Evolutionary conservation across 2,113 vertebrate genomes (phyloP).

Genomic region (Rhinolophus ferrumequinum): DNA sequence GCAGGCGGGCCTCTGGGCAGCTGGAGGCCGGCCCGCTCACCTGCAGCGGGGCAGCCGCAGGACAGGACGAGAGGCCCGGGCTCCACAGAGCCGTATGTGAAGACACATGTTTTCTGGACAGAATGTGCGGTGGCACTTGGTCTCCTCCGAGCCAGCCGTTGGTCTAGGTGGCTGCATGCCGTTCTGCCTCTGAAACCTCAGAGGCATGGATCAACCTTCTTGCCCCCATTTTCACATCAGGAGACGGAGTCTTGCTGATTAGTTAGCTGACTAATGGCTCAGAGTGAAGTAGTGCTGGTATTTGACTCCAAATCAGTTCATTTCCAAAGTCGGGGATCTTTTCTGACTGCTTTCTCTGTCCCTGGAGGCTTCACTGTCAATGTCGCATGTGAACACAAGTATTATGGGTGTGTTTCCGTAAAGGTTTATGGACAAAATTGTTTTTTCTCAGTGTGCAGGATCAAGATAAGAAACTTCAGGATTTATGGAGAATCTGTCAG

Average conservation of each 20-base stretch:
- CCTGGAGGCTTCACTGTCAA: background rate
- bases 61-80: background rate
- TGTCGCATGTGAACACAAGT: background rate
- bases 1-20: background rate
- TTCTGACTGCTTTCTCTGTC: background rate
- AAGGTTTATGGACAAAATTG: background rate
- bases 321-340: background rate
- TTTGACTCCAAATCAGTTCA: background rate
- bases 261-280: background rate
- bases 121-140: background rate
- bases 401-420: background rate
- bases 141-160: background rate
- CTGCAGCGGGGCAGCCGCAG: background rate
- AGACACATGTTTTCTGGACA: background rate
- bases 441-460: conserved; percentile 91
- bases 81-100: fast-evolving
- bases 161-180: fast-evolving
- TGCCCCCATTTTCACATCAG: too few relatives aligned
- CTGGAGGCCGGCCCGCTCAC: fast-evolving
- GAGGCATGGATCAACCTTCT: background rate
- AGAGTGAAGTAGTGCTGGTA: background rate
- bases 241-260: background rate
- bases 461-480: conserved; percentile 96
- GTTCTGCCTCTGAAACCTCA: background rate
- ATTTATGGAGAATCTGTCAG: conserved; percentile 97